Evolutionary conservation across 2,888 invertebrate genomes (phyloP).

Genomic region (Ligdia adustata): DNA sequence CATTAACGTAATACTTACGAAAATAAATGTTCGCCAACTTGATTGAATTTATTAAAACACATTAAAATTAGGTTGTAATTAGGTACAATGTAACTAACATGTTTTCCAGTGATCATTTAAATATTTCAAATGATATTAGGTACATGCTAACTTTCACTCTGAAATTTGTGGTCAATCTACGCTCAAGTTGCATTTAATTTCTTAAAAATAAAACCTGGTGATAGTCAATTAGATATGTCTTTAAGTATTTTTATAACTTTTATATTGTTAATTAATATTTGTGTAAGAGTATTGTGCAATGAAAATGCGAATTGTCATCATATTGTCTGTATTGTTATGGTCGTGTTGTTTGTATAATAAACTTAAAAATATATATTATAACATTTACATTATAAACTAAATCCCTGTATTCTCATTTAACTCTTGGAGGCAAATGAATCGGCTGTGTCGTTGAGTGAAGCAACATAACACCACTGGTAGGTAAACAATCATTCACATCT

Average conservation of each 20-base stretch:
- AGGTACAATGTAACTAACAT: no score
- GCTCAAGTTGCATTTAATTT: constrained; percentile 19
- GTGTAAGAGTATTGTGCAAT: constrained; percentile 19
- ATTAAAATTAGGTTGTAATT: no score
- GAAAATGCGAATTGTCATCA: constrained; percentile 42
- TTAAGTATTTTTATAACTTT: constrained; percentile 21
- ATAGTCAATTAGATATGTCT: constrained; percentile 23
- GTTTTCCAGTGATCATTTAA: no score
- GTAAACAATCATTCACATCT: constrained; percentile 62
- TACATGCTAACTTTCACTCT: no score
- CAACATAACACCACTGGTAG: constrained; percentile 62
- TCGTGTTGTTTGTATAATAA: constrained; percentile 72
- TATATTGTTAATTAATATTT: background rate
- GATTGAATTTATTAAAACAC: no score
- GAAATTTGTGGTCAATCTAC: no score
- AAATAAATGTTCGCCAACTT: no score
- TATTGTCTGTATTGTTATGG: constrained; percentile 79
- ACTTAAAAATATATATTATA: constrained; percentile 78
- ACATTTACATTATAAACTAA: constrained; percentile 81
- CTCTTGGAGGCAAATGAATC: constrained; percentile 76
- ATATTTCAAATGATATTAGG: no score
- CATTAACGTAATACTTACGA: no score
- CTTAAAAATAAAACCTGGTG: constrained; percentile 3
- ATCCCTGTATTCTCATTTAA: constrained; percentile 81
- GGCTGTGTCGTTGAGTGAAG: constrained; percentile 68